Conservation (phyloP, 2,797 vertebrate species). For the Amblyopsis hoosieri region DNA sequence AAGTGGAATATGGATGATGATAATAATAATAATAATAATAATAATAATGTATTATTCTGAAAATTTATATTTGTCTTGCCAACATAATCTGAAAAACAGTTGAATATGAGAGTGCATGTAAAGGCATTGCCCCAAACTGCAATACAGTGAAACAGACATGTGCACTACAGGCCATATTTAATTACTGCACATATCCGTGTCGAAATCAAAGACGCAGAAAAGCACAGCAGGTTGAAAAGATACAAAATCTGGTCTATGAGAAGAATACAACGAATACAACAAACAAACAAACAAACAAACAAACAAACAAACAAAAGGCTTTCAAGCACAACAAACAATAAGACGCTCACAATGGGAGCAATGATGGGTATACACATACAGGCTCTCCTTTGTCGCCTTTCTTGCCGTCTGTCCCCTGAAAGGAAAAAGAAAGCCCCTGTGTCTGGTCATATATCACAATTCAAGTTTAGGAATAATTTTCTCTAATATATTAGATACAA, state of each 20-base stretch:
- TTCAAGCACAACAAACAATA: conserved; percentile 24
- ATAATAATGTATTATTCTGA: too few species aligned
- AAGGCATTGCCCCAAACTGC: too few species aligned
- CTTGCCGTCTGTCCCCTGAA: conserved; percentile 76
- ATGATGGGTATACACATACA: conserved; percentile 68
- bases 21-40: too few species aligned
- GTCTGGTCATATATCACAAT: not conserved
- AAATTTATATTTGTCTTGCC: too few species aligned
- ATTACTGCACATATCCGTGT: conserved; percentile 44
- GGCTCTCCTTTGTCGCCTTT: conserved; percentile 83
- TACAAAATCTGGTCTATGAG: too few species aligned
- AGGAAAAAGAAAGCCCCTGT: conserved; percentile 31
- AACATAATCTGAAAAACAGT: too few species aligned
- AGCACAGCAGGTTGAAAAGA: conserved; percentile 18
- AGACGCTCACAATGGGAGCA: conserved; percentile 13
- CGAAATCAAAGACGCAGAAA: conserved; percentile 35
- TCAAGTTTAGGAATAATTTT: not conserved
- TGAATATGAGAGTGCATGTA: conserved; percentile 13
- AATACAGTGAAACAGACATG: too few species aligned
- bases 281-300: conserved; percentile 31
- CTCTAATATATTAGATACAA: not conserved
- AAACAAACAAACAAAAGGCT: conserved; percentile 32
- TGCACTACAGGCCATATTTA: conserved; percentile 29
- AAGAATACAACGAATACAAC: conserved; percentile 1
- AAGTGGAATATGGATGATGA: too few species aligned